These are phyloP conservation scores for Arvicanthis niloticus DNA, from an alignment of 2,113 vertebrate genomes.

Conservation along the genomic window DNA sequence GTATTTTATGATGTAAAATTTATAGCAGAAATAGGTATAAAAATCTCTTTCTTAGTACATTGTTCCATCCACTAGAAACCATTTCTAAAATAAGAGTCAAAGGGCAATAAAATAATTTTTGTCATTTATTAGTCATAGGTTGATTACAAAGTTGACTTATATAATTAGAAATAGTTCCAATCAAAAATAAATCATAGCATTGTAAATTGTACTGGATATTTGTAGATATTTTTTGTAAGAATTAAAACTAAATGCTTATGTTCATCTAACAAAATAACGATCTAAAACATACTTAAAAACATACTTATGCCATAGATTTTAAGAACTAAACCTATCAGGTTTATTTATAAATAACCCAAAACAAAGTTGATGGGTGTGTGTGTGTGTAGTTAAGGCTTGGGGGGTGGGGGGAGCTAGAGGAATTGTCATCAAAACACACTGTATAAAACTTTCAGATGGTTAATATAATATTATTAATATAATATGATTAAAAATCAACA, in stretches of 20 bases:
- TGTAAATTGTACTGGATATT: conserved; percentile 78
- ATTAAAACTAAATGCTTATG: conserved; percentile 42
- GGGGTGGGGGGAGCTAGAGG: not conserved
- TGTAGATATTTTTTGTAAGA: conserved; percentile 62
- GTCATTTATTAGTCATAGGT: conserved; percentile 81
- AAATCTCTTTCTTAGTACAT: not conserved
- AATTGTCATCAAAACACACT: not conserved
- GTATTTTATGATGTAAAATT: not conserved
- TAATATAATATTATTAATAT: not conserved
- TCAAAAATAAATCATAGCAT: conserved; percentile 77
- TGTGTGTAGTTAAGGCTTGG: not conserved
- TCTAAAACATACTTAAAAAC: conserved; percentile 69
- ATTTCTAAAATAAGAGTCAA: conserved; percentile 47
- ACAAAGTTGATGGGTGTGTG: not conserved
- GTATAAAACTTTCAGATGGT: not conserved
- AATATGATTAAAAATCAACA: conserved; percentile 1
- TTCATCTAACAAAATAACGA: conserved; percentile 56
- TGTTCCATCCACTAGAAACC: not conserved
- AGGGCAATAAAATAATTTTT: not conserved
- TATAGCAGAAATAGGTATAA: not conserved
- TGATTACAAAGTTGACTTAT: conserved; percentile 72
- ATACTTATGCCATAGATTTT: conserved; percentile 55
- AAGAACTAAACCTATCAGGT: conserved; percentile 54
- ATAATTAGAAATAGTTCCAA: conserved; percentile 68
- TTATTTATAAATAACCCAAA: conserved; percentile 48